A percentile compares a stretch with the other conserved stretches of the same genome.
Evolutionary conservation across 2,113 vertebrate genomes (phyloP).

Genomic region (Garra rufa): DNA sequence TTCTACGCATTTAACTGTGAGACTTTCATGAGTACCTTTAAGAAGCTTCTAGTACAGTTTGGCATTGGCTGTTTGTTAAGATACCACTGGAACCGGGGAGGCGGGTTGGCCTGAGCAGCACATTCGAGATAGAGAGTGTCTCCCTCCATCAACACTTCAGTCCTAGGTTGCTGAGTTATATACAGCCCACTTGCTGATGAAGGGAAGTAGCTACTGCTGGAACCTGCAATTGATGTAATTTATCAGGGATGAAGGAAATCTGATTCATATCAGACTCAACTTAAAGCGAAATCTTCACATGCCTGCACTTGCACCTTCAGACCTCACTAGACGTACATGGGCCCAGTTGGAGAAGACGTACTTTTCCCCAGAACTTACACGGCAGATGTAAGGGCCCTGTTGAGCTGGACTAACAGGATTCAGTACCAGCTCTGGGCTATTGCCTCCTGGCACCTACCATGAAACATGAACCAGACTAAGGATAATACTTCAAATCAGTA

Average conservation of each 20-base stretch:
- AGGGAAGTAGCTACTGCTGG: conserved; percentile 41
- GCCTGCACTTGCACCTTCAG: conserved; percentile 72
- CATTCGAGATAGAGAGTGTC: conserved; percentile 77
- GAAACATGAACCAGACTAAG: not conserved
- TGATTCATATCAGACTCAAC: not conserved
- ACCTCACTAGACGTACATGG: conserved; percentile 63
- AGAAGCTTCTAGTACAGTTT: conserved; percentile 59
- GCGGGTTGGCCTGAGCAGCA: conserved; percentile 76
- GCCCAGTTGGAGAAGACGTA: conserved; percentile 84
- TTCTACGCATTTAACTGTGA: not conserved
- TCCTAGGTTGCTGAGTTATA: conserved; percentile 73
- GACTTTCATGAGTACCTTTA: conserved; percentile 68
- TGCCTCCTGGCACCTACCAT: conserved; percentile 74
- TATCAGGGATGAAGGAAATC: not conserved
- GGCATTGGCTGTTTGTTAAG: conserved; percentile 70
- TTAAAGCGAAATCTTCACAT: not conserved
- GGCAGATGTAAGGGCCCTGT: conserved; percentile 80
- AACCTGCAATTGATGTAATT: not conserved
- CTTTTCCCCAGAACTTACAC: conserved; percentile 74
- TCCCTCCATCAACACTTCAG: conserved; percentile 75
- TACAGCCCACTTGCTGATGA: conserved; percentile 70
- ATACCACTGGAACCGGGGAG: conserved; percentile 85
- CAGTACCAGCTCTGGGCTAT: conserved; percentile 73
- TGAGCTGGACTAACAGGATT: conserved; percentile 25
- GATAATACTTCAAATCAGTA: not conserved